phyloP scores from a whole-genome alignment of 1,140 invertebrate species.

The Cephus cinctus region DNA sequence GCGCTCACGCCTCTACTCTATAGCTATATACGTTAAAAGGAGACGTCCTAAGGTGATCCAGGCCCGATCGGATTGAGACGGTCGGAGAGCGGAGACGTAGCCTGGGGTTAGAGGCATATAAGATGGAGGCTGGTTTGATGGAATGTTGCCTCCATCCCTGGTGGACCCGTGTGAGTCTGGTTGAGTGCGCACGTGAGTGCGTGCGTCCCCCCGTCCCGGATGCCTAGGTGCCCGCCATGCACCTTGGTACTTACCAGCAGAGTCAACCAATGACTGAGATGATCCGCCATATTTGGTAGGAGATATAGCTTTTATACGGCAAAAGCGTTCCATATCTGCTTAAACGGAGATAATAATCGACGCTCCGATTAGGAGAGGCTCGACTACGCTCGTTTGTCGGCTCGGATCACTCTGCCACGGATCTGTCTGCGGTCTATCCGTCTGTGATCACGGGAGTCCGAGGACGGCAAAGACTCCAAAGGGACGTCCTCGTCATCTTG shows the following conservation, averaged over 20 bases:
- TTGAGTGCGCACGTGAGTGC: neutral
- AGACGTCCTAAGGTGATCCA: constrained; percentile 3
- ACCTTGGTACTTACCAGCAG: constrained; percentile 17
- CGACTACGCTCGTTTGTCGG: neutral
- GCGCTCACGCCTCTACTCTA: neutral
- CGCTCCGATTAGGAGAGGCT: constrained; percentile 8
- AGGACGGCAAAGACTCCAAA: too few relatives aligned
- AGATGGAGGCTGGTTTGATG: constrained; percentile 51
- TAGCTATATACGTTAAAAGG: neutral
- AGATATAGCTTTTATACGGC: constrained; percentile 17
- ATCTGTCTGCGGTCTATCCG: neutral
- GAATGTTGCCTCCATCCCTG: constrained; percentile 42
- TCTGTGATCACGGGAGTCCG: too few relatives aligned
- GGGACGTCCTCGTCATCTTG: too few relatives aligned
- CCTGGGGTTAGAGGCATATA: constrained; percentile 19
- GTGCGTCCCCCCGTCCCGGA: constrained; percentile 14
- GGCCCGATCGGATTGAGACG: constrained; percentile 8
- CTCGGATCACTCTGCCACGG: neutral
- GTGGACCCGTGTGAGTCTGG: neutral
- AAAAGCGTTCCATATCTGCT: constrained; percentile 5
- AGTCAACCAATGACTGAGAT: constrained; percentile 22
- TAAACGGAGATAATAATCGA: constrained; percentile 10
- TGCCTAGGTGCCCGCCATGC: neutral
- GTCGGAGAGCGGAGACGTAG: constrained; percentile 14
- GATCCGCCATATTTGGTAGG: constrained; percentile 25